These are phyloP conservation scores for Meganola albula DNA, from an alignment of 2,888 invertebrate species.

Conservation along the genomic window DNA sequence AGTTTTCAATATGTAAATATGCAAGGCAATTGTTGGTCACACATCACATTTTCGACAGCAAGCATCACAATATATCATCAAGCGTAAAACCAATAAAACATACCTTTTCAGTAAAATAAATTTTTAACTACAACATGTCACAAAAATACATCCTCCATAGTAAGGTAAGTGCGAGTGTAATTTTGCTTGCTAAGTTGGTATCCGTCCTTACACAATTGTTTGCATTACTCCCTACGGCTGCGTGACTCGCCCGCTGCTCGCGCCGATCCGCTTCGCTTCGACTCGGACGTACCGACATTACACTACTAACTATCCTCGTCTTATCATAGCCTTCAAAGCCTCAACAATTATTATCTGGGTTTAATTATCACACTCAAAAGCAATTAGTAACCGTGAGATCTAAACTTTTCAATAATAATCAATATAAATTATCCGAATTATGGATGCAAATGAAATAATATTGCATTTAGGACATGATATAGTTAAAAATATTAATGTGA, in stretches of 20 bases:
- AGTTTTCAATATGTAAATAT: constrained; percentile 45
- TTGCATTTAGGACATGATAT: constrained; percentile 75
- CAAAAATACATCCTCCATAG: constrained; percentile 59
- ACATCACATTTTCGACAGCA: constrained; percentile 58
- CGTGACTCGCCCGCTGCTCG: constrained; percentile 34
- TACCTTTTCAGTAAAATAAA: constrained; percentile 69
- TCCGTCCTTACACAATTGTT: constrained; percentile 79
- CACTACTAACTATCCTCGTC: constrained; percentile 37
- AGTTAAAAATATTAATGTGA: constrained; percentile 76
- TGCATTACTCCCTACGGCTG: constrained; percentile 56
- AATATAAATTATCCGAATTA: constrained; percentile 46
- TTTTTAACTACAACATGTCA: constrained; percentile 77
- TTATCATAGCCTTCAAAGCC: constrained; percentile 34
- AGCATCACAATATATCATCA: constrained; percentile 63
- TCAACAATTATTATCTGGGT: constrained; percentile 36
- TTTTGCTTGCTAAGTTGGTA: constrained; percentile 66
- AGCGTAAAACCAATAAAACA: constrained; percentile 73
- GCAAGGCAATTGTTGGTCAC: constrained; percentile 50
- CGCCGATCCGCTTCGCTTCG: constrained; percentile 37
- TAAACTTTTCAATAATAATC: constrained; percentile 66
- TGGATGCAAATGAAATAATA: constrained; percentile 71
- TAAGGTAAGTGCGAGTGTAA: constrained; percentile 45
- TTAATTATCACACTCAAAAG: constrained; percentile 63
- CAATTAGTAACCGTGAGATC: constrained; percentile 72
- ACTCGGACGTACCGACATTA: constrained; percentile 40